Evolutionary conservation across 2,888 invertebrate species (phyloP).

Genomic region (Dione vanillae): DNA sequence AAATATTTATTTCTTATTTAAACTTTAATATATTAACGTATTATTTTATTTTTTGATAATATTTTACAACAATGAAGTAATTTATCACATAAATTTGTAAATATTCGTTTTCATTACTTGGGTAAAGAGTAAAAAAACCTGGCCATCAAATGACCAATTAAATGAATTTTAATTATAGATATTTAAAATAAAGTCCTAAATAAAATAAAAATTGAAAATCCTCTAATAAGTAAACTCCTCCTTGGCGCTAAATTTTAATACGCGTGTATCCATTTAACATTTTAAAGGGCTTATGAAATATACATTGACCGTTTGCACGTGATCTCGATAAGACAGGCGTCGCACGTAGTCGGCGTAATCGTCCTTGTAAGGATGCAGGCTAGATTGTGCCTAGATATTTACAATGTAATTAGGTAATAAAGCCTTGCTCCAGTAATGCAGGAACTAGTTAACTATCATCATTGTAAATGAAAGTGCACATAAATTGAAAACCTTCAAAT

Average conservation of each 20-base stretch:
- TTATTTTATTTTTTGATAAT: too few species aligned
- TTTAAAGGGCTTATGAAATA: constrained; percentile 32
- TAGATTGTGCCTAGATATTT: constrained; percentile 47
- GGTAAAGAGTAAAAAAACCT: too few species aligned
- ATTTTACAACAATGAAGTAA: too few species aligned
- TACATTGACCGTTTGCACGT: constrained; percentile 40
- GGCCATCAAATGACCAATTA: neutral
- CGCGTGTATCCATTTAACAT: neutral
- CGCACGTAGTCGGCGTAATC: constrained; percentile 46
- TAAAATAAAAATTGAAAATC: neutral
- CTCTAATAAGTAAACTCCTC: neutral
- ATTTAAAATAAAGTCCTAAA: too few species aligned
- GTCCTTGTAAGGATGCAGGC: constrained; percentile 57
- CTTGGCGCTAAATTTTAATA: neutral
- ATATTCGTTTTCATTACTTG: too few species aligned
- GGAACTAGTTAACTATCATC: constrained; percentile 42
- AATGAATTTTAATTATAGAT: too few species aligned
- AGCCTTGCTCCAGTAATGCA: constrained; percentile 49
- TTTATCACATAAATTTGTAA: too few species aligned
- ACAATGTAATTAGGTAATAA: constrained; percentile 49
- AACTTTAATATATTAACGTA: too few species aligned
- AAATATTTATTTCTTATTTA: too few species aligned
- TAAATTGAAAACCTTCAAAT: constrained; percentile 10
- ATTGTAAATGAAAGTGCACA: constrained; percentile 21
- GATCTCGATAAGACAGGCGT: constrained; percentile 40